Evolutionary conservation across 2,113 vertebrate species (phyloP).

Genomic region (Catharus bicknelli): DNA sequence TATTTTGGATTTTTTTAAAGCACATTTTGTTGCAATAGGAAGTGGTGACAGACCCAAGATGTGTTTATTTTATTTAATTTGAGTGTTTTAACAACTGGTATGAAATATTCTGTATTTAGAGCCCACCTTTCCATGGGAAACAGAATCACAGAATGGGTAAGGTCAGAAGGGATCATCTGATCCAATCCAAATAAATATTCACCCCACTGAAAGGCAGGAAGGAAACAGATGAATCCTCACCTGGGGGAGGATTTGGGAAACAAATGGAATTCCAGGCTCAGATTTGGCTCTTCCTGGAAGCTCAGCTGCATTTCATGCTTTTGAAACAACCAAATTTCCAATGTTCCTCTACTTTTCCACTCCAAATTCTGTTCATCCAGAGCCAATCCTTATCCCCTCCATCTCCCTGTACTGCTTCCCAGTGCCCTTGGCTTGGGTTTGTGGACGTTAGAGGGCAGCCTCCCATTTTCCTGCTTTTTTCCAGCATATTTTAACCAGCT

Average conservation of each 20-base stretch:
- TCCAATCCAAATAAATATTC: background rate
- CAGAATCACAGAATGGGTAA: rapidly evolving
- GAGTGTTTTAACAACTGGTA: background rate
- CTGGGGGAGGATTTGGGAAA: background rate
- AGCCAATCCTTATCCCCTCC: background rate
- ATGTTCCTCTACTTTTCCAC: background rate
- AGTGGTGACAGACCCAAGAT: background rate
- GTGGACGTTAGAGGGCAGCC: slow-evolving; percentile 19
- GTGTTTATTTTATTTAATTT: background rate
- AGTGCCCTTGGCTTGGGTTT: background rate
- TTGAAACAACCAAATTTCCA: background rate
- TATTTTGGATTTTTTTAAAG: background rate
- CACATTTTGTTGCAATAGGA: background rate
- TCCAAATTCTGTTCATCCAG: background rate
- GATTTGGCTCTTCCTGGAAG: background rate
- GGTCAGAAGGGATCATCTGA: background rate
- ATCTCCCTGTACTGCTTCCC: background rate
- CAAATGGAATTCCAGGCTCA: background rate
- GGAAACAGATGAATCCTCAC: background rate
- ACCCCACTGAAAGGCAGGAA: rapidly evolving
- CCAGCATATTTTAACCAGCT: background rate
- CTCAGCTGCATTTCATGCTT: background rate
- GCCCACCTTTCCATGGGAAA: background rate
- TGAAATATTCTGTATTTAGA: background rate
- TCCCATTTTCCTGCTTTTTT: background rate